Conservation (phyloP, 2,888 invertebrate genomes). For the Thera obeliscata region DNA sequence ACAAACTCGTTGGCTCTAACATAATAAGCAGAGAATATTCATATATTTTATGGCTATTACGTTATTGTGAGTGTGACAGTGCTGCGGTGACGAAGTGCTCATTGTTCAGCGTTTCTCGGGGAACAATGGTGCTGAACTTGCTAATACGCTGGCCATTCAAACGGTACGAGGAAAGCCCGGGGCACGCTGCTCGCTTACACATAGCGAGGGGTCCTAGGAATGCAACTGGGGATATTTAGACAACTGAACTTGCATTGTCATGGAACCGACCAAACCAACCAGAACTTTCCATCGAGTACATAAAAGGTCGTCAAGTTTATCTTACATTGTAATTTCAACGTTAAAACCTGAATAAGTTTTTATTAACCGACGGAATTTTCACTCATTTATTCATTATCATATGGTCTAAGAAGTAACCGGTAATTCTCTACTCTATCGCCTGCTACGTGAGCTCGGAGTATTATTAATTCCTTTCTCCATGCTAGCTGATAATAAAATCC, state of each 20-base stretch:
- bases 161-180: conserved; percentile 27
- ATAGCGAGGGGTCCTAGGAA: conserved; percentile 10
- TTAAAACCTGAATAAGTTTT: neutral
- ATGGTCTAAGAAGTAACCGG: conserved; percentile 3
- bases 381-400: neutral
- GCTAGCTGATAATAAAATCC: conserved; percentile 49
- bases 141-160: conserved; percentile 40
- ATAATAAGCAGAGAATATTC: conserved; percentile 51
- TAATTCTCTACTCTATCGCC: conserved; percentile 2
- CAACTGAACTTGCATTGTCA: conserved; percentile 21
- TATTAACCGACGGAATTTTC: neutral
- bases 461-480: conserved; percentile 14
- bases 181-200: conserved; percentile 8
- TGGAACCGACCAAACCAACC: neutral
- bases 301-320: neutral
- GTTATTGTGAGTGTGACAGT: conserved; percentile 45
- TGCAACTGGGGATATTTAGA: conserved; percentile 34
- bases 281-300: neutral
- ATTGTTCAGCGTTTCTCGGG: conserved; percentile 49
- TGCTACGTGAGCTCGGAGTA: conserved; percentile 8
- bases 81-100: conserved; percentile 45
- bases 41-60: conserved; percentile 53
- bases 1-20: conserved; percentile 42
- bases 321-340: neutral
- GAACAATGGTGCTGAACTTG: conserved; percentile 45